Percentiles rank a stretch among this genome's conserved stretches.
These are phyloP conservation scores for Psylliodes chrysocephalus DNA, from an alignment of 2,888 invertebrate species.

Conservation along the genomic window DNA sequence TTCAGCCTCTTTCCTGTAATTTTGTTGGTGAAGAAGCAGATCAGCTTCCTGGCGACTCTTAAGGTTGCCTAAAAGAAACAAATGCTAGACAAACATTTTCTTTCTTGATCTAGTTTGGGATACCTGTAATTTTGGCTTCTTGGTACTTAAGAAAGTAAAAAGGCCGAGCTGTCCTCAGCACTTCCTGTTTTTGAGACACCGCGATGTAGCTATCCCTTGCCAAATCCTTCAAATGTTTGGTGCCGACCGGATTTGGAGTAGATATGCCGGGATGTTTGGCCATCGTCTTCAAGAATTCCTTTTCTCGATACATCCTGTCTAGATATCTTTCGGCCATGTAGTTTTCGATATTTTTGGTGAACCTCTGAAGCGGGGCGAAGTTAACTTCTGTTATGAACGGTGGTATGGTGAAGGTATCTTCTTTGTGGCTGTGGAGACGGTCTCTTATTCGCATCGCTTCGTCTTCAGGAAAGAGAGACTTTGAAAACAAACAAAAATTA, in stretches of 20 bases:
- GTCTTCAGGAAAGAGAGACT: no score
- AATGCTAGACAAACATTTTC: background rate
- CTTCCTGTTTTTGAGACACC: conserved; percentile 60
- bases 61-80: conserved; percentile 48
- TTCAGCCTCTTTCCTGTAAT: conserved; percentile 59
- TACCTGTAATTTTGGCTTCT: conserved; percentile 56
- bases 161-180: conserved; percentile 62
- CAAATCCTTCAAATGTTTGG: conserved; percentile 52
- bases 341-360: conserved; percentile 60
- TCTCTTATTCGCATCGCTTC: conserved; percentile 43
- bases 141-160: conserved; percentile 63
- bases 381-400: conserved; percentile 50
- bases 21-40: conserved; percentile 54
- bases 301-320: conserved; percentile 62
- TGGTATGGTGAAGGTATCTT: conserved; percentile 52
- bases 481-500: no score
- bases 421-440: conserved; percentile 53
- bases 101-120: no score
- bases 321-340: conserved; percentile 64
- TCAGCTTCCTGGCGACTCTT: conserved; percentile 54
- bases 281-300: conserved; percentile 60
- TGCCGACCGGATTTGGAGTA: conserved; percentile 60
- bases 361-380: conserved; percentile 57
- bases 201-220: conserved; percentile 57
- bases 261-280: conserved; percentile 53